A percentile compares a stretch with the other conserved stretches of the same genome.
phyloP scores from a whole-genome alignment of 2,888 invertebrate species.

The Amiota mariae region DNA sequence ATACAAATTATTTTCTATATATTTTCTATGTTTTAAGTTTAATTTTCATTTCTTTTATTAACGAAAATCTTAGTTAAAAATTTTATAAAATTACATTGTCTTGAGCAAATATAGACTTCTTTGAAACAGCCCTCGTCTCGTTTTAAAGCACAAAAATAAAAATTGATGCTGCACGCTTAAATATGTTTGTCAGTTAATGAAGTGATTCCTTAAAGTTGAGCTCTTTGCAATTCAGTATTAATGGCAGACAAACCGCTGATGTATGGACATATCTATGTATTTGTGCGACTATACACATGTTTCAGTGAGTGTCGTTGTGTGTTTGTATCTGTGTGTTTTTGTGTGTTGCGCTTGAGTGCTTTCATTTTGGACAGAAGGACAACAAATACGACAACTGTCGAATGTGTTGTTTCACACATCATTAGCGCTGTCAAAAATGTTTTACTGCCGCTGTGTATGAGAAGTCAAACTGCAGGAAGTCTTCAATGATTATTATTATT shows the following conservation, averaged over 20 bases:
- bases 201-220: too few relatives aligned
- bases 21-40: too few relatives aligned
- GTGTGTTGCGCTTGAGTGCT: neutral
- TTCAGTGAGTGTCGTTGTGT: neutral
- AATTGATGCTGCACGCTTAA: too few relatives aligned
- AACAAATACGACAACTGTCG: slow-evolving; percentile 33
- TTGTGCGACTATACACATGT: neutral
- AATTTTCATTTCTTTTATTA: too few relatives aligned
- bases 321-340: slow-evolving; percentile 9
- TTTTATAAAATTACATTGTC: too few relatives aligned
- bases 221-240: too few relatives aligned
- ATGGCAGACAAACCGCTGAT: neutral
- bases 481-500: neutral
- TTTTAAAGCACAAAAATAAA: too few relatives aligned
- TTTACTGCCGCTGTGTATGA: slow-evolving; percentile 8
- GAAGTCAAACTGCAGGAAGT: slow-evolving; percentile 15
- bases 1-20: too few relatives aligned
- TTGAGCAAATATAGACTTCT: too few relatives aligned
- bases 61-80: too few relatives aligned
- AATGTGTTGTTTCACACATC: slow-evolving; percentile 58
- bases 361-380: neutral
- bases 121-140: too few relatives aligned
- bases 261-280: neutral
- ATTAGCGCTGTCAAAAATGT: slow-evolving; percentile 46
- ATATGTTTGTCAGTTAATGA: too few relatives aligned